These are phyloP conservation scores for Cheilinus undulatus DNA, from an alignment of 2,113 vertebrate genomes.

Conservation along the genomic window DNA sequence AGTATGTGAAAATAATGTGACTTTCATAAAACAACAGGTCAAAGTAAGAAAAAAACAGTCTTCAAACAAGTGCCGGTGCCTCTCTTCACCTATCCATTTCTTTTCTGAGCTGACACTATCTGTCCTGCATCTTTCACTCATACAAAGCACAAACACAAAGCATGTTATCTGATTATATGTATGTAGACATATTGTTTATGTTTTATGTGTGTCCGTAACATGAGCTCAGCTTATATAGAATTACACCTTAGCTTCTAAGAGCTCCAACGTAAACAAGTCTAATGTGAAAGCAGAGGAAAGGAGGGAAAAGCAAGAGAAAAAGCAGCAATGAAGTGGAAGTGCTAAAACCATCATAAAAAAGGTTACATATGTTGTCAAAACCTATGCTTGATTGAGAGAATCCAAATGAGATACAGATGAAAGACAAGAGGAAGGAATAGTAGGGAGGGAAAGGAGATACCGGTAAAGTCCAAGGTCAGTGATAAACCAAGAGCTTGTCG, in stretches of 20 bases:
- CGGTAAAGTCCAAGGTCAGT: conserved; percentile 59
- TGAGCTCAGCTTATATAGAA: conserved; percentile 30
- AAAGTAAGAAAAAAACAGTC: background rate
- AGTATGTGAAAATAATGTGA: background rate
- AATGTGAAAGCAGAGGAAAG: conserved; percentile 25
- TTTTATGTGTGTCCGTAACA: conserved; percentile 24
- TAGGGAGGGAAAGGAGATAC: conserved; percentile 32
- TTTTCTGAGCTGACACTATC: conserved; percentile 2
- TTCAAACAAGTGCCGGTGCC: background rate
- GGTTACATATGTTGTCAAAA: no score
- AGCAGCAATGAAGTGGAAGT: no score
- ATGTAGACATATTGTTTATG: conserved; percentile 7
- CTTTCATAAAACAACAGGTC: background rate
- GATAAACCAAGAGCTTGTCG: conserved; percentile 43
- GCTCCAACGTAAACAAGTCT: conserved; percentile 31
- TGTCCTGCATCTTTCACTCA: conserved; percentile 34
- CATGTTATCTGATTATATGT: conserved; percentile 33
- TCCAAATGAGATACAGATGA: no score
- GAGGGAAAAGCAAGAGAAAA: background rate
- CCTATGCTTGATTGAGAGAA: no score
- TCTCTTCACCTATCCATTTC: background rate
- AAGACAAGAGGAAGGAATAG: background rate
- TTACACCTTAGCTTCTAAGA: conserved; percentile 36
- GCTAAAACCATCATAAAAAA: no score
- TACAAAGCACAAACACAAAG: conserved; percentile 19